Evolutionary conservation across 1,140 invertebrate species (phyloP), one percentile per base, ranked within the genome.

Genomic region (Zaprionus vittiger): DNA sequence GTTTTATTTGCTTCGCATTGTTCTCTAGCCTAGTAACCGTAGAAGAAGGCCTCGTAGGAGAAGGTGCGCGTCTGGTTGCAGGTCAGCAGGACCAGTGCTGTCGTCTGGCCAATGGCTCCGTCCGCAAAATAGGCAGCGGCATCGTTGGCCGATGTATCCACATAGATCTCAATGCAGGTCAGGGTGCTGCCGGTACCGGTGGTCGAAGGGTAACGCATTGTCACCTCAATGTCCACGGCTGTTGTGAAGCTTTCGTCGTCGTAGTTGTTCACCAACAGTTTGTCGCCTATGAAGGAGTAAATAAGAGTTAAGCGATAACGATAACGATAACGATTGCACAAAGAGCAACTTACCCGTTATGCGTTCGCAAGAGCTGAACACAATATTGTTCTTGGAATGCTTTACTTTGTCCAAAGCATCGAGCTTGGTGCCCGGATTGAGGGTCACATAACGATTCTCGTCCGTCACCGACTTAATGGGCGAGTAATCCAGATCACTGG

Each of bases 361-460:
- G 11, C 91, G 80, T 28, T 80, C 56, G 0, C 91, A 87, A 0
- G 64, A 5, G 15, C 66, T 80, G 47, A 92, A 92, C 1, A 92
- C 79, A 47, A 90, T 55, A 31, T 91, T 91, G 14, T 91, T 91
- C 38, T 92, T 92, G 4, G 81, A 77, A 66, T 92, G 83, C 72
- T 82, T 80, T 14, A 78, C 82, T 57, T 92, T 92, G 20, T 67
- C 49, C 41, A 92, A 63, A 5, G 74, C 57, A 14, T n/a, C 57
- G 5, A 87, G 73, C 2, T 61, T 20, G 0, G 47, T 67, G 2
- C 71, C 56, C 28, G 91, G 91, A 74, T 92, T 38, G 0, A 59
- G 26, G 0, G 28, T 41, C 2, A 56, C 73, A 44, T 70, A 92
- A 3, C 87, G 82, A 0, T 47, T 78, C 4, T 77, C 85, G 55